Percentiles rank a stretch among this genome's conserved stretches.
Evolutionary conservation across 2,797 vertebrate genomes (phyloP).

Genomic region (Sebastes vulpes): DNA sequence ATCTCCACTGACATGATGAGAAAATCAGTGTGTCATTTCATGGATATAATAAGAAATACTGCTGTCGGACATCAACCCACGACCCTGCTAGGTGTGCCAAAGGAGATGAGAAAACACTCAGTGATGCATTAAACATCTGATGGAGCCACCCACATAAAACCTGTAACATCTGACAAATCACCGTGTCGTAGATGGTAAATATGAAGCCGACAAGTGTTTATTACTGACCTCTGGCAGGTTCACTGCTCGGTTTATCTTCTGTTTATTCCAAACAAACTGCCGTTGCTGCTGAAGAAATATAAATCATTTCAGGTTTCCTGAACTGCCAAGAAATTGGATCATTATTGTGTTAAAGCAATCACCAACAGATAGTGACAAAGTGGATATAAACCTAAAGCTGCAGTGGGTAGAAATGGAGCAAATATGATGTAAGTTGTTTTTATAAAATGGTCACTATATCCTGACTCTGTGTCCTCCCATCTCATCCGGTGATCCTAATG

Average conservation of each 20-base stretch:
- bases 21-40: slow-evolving; percentile 22
- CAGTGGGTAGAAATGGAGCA: not conserved
- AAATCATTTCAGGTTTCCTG: not conserved
- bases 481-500: no score
- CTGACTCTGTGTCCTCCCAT: no score
- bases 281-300: not conserved
- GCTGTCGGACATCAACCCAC: slow-evolving; percentile 25
- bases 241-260: not conserved
- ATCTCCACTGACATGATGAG: not conserved
- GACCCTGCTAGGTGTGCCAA: not conserved
- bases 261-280: not conserved
- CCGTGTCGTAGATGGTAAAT: not conserved
- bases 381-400: not conserved
- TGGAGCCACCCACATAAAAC: slow-evolving; percentile 23
- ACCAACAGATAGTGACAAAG: not conserved
- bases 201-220: not conserved
- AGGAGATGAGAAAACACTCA: slow-evolving; percentile 21
- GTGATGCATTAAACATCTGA: slow-evolving; percentile 42
- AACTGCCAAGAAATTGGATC: not conserved
- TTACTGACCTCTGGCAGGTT: not conserved
- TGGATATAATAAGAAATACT: slow-evolving; percentile 12
- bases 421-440: no score
- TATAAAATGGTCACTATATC: no score
- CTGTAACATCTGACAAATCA: not conserved
- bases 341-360: not conserved